Evolutionary conservation across 2,113 vertebrate species (phyloP).

Genomic region (Zeus faber): DNA sequence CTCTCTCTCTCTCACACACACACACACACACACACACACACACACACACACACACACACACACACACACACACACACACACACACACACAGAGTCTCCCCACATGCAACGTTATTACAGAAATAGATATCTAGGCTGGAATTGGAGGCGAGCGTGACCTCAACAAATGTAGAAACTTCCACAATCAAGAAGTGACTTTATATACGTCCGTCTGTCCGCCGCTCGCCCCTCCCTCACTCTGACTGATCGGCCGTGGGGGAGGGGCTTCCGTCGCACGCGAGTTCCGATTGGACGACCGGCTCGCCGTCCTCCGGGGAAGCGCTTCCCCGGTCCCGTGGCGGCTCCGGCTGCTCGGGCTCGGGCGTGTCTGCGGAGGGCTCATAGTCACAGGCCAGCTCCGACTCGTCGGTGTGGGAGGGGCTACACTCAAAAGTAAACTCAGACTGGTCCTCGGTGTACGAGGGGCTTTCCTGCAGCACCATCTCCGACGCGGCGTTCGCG

Average conservation of each 20-base stretch:
- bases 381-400: constrained; percentile 68
- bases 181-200: constrained; percentile 43
- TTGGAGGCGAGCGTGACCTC: constrained; percentile 40
- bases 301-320: constrained; percentile 32
- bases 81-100: not conserved
- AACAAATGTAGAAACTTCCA: constrained; percentile 48
- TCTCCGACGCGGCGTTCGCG: constrained; percentile 51
- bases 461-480: constrained; percentile 65
- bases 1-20: not conserved
- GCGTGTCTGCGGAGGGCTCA: constrained; percentile 41
- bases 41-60: constrained; percentile 4
- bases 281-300: constrained; percentile 41
- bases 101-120: constrained; percentile 37
- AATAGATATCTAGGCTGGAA: constrained; percentile 46
- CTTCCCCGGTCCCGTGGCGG: constrained; percentile 22
- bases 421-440: constrained; percentile 72
- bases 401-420: constrained; percentile 68
- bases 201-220: not conserved
- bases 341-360: constrained; percentile 43
- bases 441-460: constrained; percentile 66
- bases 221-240: constrained; percentile 35
- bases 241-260: constrained; percentile 35
- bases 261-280: constrained; percentile 34
- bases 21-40: constrained; percentile 13
- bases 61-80: constrained; percentile 13